Percentiles rank a stretch among this genome's conserved stretches.
These are phyloP conservation scores for Pachyramphus minor DNA, from an alignment of 2,113 vertebrate species.

Conservation along the genomic window DNA sequence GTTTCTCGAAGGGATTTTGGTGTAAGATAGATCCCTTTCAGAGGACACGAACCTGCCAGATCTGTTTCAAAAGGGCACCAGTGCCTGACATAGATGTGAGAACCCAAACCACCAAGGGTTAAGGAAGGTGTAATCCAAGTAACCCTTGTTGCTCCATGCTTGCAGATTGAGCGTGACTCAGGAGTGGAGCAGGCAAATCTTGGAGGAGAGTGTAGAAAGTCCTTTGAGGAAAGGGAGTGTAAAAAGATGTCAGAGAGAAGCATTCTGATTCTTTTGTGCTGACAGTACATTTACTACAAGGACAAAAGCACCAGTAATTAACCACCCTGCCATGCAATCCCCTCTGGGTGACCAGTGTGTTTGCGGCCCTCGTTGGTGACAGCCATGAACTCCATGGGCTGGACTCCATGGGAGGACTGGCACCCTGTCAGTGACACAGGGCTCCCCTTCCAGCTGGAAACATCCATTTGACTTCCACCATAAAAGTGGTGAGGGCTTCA, in stretches of 20 bases:
- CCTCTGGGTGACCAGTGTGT: not conserved
- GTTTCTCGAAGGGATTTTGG: not conserved
- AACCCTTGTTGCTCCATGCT: not conserved
- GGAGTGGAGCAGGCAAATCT: not conserved
- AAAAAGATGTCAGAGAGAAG: not conserved
- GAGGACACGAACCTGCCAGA: not conserved
- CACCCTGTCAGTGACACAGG: not conserved
- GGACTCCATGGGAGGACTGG: not conserved
- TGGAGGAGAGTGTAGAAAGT: not conserved
- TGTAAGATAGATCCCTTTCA: not conserved
- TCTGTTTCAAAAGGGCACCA: not conserved
- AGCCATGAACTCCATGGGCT: not conserved
- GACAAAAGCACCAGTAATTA: not conserved
- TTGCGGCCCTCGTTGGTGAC: not conserved
- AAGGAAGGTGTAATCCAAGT: not conserved
- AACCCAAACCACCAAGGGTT: not conserved
- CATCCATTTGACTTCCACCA: not conserved
- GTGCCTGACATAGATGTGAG: not conserved
- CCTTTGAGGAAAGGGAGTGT: not conserved
- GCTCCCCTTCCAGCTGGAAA: not conserved
- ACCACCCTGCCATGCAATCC: not conserved
- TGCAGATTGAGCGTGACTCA: not conserved
- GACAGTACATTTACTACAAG: not conserved
- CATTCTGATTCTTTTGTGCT: not conserved
- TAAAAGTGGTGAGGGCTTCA: fast-evolving